A percentile compares a stretch with the other conserved stretches of the same genome.
Conservation (phyloP, 2,888 invertebrate species). For the Xanthorhoe designata region DNA sequence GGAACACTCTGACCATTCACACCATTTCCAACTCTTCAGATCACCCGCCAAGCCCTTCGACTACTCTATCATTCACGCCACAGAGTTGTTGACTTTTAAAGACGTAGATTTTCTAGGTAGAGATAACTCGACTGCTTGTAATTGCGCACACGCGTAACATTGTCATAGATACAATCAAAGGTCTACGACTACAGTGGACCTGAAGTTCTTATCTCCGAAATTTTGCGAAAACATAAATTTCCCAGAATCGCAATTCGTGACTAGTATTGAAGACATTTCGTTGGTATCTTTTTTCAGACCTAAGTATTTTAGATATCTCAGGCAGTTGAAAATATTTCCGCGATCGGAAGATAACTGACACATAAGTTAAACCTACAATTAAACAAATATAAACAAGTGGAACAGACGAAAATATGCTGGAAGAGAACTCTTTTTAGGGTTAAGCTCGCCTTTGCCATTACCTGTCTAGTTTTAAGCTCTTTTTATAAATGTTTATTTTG, state of each 20-base stretch:
- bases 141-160: conserved; percentile 8
- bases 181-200: not conserved
- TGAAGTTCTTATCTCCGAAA: conserved; percentile 47
- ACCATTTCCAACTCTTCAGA: conserved; percentile 3
- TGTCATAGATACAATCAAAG: conserved; percentile 22
- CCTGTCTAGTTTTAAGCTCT: no score
- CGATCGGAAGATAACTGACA: conserved; percentile 56
- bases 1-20: conserved; percentile 13
- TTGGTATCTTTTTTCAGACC: conserved; percentile 46
- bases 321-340: conserved; percentile 37
- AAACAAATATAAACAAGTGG: conserved; percentile 6
- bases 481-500: no score
- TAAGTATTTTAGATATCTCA: conserved; percentile 43
- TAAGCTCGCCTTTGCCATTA: no score
- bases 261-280: conserved; percentile 55
- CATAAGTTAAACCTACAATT: not conserved
- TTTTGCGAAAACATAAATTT: conserved; percentile 56
- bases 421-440: no score
- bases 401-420: conserved; percentile 15
- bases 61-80: not conserved
- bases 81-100: not conserved
- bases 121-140: conserved; percentile 12
- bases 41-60: not conserved
- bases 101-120: conserved; percentile 7
- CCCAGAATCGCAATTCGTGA: conserved; percentile 66